These are phyloP conservation scores for Threskiornis aethiopicus DNA, from an alignment of 2,797 vertebrate species.

Conservation along the genomic window DNA sequence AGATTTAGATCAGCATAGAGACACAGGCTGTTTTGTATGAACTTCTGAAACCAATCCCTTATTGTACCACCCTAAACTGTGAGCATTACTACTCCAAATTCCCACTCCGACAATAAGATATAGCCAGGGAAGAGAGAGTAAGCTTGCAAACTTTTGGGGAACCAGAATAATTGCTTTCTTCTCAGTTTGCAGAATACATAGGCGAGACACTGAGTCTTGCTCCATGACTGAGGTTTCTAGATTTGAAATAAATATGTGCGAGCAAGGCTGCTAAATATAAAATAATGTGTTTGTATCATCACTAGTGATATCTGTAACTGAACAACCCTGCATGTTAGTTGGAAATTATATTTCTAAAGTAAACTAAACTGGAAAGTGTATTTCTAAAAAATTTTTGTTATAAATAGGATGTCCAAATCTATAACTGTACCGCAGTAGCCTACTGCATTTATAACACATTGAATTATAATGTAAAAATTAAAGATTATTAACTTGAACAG, in stretches of 20 bases:
- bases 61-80: background rate
- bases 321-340: background rate
- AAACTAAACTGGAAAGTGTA: background rate
- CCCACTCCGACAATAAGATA: background rate
- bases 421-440: background rate
- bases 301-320: background rate
- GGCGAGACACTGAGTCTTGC: background rate
- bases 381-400: background rate
- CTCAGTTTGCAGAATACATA: background rate
- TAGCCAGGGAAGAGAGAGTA: background rate
- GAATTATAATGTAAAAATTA: background rate
- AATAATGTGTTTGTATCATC: background rate
- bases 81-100: background rate
- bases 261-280: background rate
- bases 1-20: background rate
- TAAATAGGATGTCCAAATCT: background rate
- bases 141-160: background rate
- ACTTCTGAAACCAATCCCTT: background rate
- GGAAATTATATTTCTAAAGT: background rate
- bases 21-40: background rate
- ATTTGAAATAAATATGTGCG: background rate
- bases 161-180: background rate
- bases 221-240: background rate
- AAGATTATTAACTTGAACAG: background rate
- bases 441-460: background rate